These are phyloP conservation scores for Branchinecta lindahli DNA, from an alignment of 1,140 invertebrate genomes.

Conservation along the genomic window DNA sequence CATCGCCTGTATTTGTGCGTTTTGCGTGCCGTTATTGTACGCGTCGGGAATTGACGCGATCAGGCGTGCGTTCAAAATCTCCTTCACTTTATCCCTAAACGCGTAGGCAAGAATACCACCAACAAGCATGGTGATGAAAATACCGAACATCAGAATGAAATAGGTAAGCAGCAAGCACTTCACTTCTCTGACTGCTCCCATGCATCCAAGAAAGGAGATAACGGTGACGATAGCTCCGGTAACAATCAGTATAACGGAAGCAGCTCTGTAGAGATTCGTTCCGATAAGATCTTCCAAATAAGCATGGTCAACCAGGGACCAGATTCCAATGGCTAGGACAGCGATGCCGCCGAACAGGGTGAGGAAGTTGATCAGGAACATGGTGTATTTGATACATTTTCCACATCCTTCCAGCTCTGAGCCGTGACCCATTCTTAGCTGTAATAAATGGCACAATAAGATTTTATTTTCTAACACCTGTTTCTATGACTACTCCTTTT, in stretches of 20 bases:
- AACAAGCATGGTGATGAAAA: slow-evolving; percentile 71
- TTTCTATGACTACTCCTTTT: no score
- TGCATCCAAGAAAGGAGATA: slow-evolving; percentile 66
- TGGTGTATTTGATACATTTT: slow-evolving; percentile 32
- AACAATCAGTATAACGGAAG: slow-evolving; percentile 59
- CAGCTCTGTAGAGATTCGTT: slow-evolving; percentile 63
- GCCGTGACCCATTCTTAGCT: slow-evolving; percentile 24
- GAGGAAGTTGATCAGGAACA: slow-evolving; percentile 32
- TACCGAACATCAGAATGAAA: slow-evolving; percentile 64
- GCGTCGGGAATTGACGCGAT: slow-evolving; percentile 39
- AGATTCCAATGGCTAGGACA: slow-evolving; percentile 56
- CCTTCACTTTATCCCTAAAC: slow-evolving; percentile 57
- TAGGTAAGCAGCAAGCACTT: slow-evolving; percentile 77
- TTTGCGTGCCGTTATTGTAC: slow-evolving; percentile 60
- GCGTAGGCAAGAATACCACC: slow-evolving; percentile 77
- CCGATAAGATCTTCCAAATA: slow-evolving; percentile 64
- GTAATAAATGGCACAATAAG: not conserved
- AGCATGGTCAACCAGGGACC: slow-evolving; percentile 63
- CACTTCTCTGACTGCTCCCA: slow-evolving; percentile 69
- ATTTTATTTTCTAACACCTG: no score
- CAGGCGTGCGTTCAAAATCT: slow-evolving; percentile 24
- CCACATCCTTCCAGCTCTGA: slow-evolving; percentile 30
- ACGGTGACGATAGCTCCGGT: slow-evolving; percentile 57
- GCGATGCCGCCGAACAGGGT: slow-evolving; percentile 53
- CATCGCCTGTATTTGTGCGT: slow-evolving; percentile 40